A percentile compares a stretch with the other conserved stretches of the same genome.
phyloP scores from a whole-genome alignment of 2,888 invertebrate species.

The Drosophila parthenogenetica region DNA sequence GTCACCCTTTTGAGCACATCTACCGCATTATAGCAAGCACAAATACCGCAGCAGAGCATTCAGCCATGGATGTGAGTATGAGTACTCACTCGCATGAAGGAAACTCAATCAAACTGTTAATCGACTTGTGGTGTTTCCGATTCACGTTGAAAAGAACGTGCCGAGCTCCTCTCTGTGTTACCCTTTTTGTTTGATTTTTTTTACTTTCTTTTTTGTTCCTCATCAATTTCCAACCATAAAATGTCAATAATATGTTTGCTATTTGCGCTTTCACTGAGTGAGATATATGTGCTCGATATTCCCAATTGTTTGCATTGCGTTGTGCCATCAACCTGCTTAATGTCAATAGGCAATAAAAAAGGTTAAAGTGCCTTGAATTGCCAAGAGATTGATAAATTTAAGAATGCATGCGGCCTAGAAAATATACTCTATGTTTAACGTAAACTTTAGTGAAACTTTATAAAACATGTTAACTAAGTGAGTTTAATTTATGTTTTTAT shows the following conservation, averaged over 20 bases:
- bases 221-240: conserved; percentile 70
- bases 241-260: conserved; percentile 76
- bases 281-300: no score
- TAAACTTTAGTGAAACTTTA: neutral
- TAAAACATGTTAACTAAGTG: no score
- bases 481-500: no score
- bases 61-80: neutral
- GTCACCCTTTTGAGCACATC: conserved; percentile 57
- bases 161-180: conserved; percentile 20
- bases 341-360: conserved; percentile 68
- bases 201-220: conserved; percentile 8
- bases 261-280: conserved; percentile 47
- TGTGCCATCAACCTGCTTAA: conserved; percentile 48
- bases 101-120: conserved; percentile 78
- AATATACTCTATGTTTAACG: no score
- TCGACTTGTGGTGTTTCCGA: conserved; percentile 59
- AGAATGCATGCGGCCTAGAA: neutral
- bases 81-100: conserved; percentile 38
- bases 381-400: neutral
- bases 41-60: conserved; percentile 63
- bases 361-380: conserved; percentile 34
- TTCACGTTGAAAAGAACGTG: conserved; percentile 26
- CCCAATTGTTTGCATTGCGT: conserved; percentile 46
- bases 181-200: conserved; percentile 69
- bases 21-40: conserved; percentile 63